Conservation (phyloP, 2,888 invertebrate genomes). For the Lumbricus terrestris region DNA sequence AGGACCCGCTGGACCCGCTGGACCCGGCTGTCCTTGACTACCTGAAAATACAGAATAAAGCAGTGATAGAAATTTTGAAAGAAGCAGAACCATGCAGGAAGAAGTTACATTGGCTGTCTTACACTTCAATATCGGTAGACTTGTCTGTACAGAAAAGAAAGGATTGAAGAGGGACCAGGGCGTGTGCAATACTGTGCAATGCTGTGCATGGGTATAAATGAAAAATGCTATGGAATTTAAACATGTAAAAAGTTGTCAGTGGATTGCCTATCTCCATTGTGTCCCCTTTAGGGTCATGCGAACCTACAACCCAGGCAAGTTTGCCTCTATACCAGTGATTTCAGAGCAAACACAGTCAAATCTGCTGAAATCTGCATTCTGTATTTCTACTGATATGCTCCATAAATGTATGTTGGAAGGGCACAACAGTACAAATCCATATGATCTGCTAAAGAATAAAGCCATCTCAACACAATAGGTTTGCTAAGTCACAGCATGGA, state of each 20-base stretch:
- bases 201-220: too few species aligned
- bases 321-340: background rate
- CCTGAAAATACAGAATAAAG: slow-evolving; percentile 9
- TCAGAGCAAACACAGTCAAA: too few species aligned
- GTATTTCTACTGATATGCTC: background rate
- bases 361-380: too few species aligned
- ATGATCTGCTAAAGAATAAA: background rate
- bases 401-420: background rate
- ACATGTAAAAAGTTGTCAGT: too few species aligned
- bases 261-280: background rate
- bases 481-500: background rate
- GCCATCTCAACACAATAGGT: background rate
- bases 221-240: background rate
- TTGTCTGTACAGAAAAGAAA: background rate
- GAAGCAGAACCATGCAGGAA: too few species aligned
- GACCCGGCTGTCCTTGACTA: slow-evolving; percentile 14
- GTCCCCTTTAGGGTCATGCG: background rate
- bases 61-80: too few species aligned
- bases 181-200: too few species aligned
- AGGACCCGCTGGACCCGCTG: slow-evolving; percentile 20
- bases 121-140: too few species aligned
- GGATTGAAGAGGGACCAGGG: too few species aligned
- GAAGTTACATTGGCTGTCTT: too few species aligned
- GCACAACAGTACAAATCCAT: background rate
- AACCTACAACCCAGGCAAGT: background rate